phyloP scores from a whole-genome alignment of 2,888 invertebrate species.

The Furcula furcula region DNA sequence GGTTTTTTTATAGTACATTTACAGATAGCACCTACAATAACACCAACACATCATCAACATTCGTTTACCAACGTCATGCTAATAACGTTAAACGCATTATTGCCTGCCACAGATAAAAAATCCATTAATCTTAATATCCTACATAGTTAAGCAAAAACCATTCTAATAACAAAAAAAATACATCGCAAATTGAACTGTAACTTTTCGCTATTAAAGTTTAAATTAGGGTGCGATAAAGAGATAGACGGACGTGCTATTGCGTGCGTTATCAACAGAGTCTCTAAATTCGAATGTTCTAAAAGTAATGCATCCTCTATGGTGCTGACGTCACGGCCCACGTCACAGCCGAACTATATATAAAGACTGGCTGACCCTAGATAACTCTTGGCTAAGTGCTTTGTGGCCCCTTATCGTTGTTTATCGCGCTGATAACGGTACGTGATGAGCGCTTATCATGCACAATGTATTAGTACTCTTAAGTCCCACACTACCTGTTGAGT shows the following conservation, averaged over 20 bases:
- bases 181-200: neutral
- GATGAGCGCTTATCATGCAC: conserved; percentile 51
- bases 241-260: neutral
- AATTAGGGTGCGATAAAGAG: neutral
- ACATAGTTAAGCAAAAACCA: too few relatives aligned
- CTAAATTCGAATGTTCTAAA: conserved; percentile 4
- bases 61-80: conserved; percentile 16
- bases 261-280: conserved; percentile 1
- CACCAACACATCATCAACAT: conserved; percentile 2
- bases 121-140: conserved; percentile 29
- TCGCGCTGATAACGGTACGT: conserved; percentile 50
- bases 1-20: too few relatives aligned
- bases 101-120: conserved; percentile 25
- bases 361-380: conserved; percentile 59
- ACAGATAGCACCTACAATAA: too few relatives aligned
- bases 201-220: neutral
- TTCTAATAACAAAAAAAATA: neutral
- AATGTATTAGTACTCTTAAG: conserved; percentile 33
- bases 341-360: conserved; percentile 5
- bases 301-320: conserved; percentile 11
- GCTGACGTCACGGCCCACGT: conserved; percentile 33
- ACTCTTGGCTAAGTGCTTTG: conserved; percentile 50
- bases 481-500: conserved; percentile 19
- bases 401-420: conserved; percentile 58
- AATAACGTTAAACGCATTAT: conserved; percentile 22